Base-by-base conservation (phyloP, 2,888 invertebrate genomes). In the Metellina segmentata region DNA sequence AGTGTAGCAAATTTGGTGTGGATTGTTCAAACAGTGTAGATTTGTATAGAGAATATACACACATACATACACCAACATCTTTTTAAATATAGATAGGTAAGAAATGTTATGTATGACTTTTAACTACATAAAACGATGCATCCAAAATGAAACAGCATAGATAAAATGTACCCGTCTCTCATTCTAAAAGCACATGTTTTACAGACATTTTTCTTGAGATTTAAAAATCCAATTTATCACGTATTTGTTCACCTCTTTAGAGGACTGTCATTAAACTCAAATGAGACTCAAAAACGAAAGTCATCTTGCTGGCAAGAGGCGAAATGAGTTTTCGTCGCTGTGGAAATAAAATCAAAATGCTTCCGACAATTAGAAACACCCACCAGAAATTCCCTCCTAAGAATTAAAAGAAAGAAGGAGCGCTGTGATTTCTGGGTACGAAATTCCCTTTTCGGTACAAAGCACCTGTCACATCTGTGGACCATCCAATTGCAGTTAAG, bases 381-480 rank as follows among this genome's bases (percentile, higher is more conserved):
- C 51, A 52, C 52, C 51, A 20, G 52, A n/a, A n/a, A 61, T 61
- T 61, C 61, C 61, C 61, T 16, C 13, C 9, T 19, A 72, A 34
- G 16, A 69, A 48, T 7, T 2, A 69, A 11, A 16, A 20, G 51
- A 85, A 82, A 72, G 16, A 61, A 61, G 49, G 20, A 82, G 34
- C 52, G 78, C 74, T 61, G 53, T 53, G 85, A 86, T 78, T 86
- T 86, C 78, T 69, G 69, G 20, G 78, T 49, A 69, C 61, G 34
- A 81, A 86, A 51, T 86, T 69, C 69, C 51, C 85, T 77, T 75
- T 78, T 19, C 85, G 85, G 69, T 77, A 77, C 70, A 78, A 70
- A 78, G 86, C 78, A 86, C 86, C 86, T 78, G 86, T 86, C 86
- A 86, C 78, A 86, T 78, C 34, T 51, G 70, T 4, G 78, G 70